Conservation (phyloP, 1,140 invertebrate genomes). For the Panagrolaimus sp. region DNA sequence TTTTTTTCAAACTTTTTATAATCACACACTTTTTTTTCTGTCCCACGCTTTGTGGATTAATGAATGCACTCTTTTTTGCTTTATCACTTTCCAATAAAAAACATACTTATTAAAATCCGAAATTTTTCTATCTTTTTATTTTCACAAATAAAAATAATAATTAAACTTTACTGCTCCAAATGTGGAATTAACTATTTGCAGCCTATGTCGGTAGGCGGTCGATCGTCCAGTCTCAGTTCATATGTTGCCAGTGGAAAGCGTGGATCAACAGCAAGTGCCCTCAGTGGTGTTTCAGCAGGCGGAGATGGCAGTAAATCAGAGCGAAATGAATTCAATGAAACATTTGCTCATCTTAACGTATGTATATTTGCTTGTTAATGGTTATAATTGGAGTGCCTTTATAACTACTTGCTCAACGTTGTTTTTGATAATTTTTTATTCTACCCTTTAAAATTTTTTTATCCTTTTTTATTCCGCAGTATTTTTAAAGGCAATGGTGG, state of each 20-base stretch:
- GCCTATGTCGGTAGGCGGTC: slow-evolving; percentile 40
- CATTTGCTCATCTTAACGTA: slow-evolving; percentile 53
- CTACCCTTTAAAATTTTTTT: background rate
- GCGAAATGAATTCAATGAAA: slow-evolving; percentile 45
- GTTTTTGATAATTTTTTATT: background rate
- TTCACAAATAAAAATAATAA: background rate
- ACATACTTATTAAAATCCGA: too few species aligned
- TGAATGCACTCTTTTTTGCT: slow-evolving; percentile 5
- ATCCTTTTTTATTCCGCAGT: background rate
- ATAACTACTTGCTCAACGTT: background rate
- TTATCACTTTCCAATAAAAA: too few species aligned
- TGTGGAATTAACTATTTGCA: slow-evolving; percentile 24
- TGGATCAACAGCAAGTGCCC: slow-evolving; percentile 50
- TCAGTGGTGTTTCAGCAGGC: slow-evolving; percentile 40
- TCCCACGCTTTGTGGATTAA: background rate
- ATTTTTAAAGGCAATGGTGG: too few species aligned
- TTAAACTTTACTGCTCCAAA: slow-evolving; percentile 2
- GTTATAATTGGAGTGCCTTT: background rate
- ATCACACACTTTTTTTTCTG: slow-evolving; percentile 12
- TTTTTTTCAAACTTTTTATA: background rate
- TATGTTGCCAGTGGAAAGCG: slow-evolving; percentile 57
- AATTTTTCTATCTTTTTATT: too few species aligned
- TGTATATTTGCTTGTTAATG: slow-evolving; percentile 12
- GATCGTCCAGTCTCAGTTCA: slow-evolving; percentile 48
- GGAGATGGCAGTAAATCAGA: slow-evolving; percentile 34